A percentile compares a stretch with the other conserved stretches of the same genome.
phyloP scores from a whole-genome alignment of 1,140 invertebrate species.

The Drosophila lini region DNA sequence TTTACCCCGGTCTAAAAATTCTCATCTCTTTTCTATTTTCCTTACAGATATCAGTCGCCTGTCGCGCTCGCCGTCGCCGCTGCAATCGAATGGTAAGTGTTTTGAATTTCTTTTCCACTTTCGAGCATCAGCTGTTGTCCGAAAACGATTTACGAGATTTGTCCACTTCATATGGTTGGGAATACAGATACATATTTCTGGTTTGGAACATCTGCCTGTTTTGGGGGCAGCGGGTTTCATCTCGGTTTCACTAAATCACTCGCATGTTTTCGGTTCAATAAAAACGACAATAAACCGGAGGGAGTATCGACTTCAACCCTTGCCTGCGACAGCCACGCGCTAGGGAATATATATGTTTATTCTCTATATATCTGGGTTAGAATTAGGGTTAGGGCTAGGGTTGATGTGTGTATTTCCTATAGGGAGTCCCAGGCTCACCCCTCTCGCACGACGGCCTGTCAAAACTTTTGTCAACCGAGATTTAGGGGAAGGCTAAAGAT shows the following conservation, averaged over 20 bases:
- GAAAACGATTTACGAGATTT: constrained; percentile 78
- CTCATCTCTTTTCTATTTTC: constrained; percentile 33
- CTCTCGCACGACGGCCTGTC: constrained; percentile 59
- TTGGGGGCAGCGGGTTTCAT: constrained; percentile 33
- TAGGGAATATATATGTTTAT: constrained; percentile 26
- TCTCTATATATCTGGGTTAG: background rate
- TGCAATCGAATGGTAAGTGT: constrained; percentile 84
- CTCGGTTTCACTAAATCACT: constrained; percentile 76
- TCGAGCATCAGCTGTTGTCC: constrained; percentile 78
- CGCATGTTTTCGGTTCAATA: constrained; percentile 44
- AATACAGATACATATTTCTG: constrained; percentile 12
- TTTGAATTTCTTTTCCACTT: constrained; percentile 11
- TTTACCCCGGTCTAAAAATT: constrained; percentile 35
- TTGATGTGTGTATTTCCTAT: constrained; percentile 1
- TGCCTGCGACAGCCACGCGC: constrained; percentile 74
- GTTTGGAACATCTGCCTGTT: constrained; percentile 69
- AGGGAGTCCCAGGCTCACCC: constrained; percentile 14
- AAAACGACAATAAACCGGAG: constrained; percentile 55
- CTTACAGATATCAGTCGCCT: constrained; percentile 83
- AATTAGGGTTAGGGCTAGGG: constrained; percentile 17
- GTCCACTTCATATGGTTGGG: constrained; percentile 62
- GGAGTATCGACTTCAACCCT: constrained; percentile 61
- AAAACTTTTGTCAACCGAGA: constrained; percentile 73
- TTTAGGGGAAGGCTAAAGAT: constrained; percentile 23
- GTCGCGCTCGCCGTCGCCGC: constrained; percentile 80